Evolutionary conservation across 2,113 vertebrate genomes (phyloP), one percentile per base, ranked within the genome.

Genomic region (Callithrix jacchus): DNA sequence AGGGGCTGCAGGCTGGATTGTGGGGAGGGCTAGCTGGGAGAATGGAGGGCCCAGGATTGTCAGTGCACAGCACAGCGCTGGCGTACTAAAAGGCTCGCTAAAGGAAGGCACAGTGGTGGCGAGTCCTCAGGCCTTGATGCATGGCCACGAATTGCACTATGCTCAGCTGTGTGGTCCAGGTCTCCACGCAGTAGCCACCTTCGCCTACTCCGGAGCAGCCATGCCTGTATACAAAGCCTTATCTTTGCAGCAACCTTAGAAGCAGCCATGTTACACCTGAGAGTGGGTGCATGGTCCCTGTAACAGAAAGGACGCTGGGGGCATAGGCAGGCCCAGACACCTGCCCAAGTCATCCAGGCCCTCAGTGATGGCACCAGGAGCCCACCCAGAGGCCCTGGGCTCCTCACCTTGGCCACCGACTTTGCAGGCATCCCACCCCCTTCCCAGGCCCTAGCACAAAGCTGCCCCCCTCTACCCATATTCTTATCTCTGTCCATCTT

Each of bases 101-200:
- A 87, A 86, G 54, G 61, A 91, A 96, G 71, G 96, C 8, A 76
- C 27, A 6, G 9, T 35, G 20, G 13, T 7, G 8, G 56, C 68
- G 94, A 96, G 87, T 93, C 87, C 47, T 95, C 93, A 87, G 52
- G 6, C 20, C 40, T 14, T 71, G 66, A 71, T 49, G 70, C 64
- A 3, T 10, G 47, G 80, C 87, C 27, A 0, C 4, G 20, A 32
- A 9, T 9, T 20, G 30, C 16, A 2, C 83, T 47, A 12, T 32
- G 30, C 35, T 93, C 40, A 21, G 79, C 42, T 30, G 42, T 4
- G 0, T 49, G 32, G 49, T 49, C 83, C 70, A 40, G 79, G 54
- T 64, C 89, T 96, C 40, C 16, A 4, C 0, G 6, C 18, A 7
- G 49, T 25, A 58, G 73, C 47, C 49, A 8, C 3, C 11, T 35